Evolutionary conservation across 1,140 invertebrate genomes (phyloP).

Genomic region (Penaeus vannamei): DNA sequence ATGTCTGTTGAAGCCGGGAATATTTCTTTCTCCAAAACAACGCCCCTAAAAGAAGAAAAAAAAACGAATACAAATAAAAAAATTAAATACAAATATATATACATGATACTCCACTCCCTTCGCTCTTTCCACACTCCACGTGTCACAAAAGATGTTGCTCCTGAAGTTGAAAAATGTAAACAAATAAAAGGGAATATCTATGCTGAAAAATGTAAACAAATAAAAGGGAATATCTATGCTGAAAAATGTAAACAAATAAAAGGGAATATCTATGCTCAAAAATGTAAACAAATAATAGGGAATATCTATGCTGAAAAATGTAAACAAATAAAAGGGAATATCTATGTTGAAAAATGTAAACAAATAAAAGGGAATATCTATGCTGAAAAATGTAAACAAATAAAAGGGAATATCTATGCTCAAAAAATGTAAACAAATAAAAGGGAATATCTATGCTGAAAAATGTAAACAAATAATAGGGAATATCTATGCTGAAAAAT

Average conservation of each 20-base stretch:
- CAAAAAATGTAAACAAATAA: too few relatives aligned
- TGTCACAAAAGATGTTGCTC: neutral
- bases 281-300: too few relatives aligned
- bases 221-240: neutral
- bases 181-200: neutral
- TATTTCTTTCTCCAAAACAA: constrained; percentile 69
- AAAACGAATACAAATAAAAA: neutral
- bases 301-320: too few relatives aligned
- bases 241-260: too few relatives aligned
- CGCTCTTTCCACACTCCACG: too few relatives aligned
- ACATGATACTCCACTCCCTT: too few relatives aligned
- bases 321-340: too few relatives aligned
- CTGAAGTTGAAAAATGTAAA: neutral
- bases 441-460: neutral
- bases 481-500: too few relatives aligned
- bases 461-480: too few relatives aligned
- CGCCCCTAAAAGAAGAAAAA: constrained; percentile 75
- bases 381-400: too few relatives aligned
- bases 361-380: neutral
- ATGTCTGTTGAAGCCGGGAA: constrained; percentile 65
- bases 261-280: neutral
- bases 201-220: too few relatives aligned
- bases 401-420: neutral
- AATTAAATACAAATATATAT: neutral
- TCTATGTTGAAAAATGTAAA: too few relatives aligned